Evolutionary conservation across 2,797 vertebrate species (phyloP).

Genomic region (Lemur catta): DNA sequence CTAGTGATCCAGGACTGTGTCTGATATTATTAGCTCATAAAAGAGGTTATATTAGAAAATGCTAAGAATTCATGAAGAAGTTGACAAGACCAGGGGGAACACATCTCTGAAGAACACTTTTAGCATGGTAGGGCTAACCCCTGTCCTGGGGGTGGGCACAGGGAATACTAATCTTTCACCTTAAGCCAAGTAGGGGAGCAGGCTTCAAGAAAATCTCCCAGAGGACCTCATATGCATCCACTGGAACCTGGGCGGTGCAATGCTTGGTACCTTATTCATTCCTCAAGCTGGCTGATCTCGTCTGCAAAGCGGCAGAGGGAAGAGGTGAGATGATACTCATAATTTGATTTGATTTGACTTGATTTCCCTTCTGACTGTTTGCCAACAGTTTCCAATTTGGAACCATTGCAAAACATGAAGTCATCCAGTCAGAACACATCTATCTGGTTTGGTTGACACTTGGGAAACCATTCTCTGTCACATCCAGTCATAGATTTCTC

Average conservation of each 20-base stretch:
- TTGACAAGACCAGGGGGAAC: neutral
- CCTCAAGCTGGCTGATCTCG: neutral
- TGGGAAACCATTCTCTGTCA: neutral
- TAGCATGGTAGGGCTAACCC: neutral
- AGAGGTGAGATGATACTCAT: neutral
- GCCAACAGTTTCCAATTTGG: conserved; percentile 14
- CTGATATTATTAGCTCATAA: neutral
- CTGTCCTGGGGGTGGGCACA: neutral
- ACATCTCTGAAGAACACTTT: neutral
- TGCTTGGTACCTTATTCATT: neutral
- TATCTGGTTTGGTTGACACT: neutral
- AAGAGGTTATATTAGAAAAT: neutral
- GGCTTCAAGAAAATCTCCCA: neutral
- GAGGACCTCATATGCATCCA: neutral
- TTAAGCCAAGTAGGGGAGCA: neutral
- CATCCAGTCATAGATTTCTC: neutral
- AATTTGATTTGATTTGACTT: conserved; percentile 17
- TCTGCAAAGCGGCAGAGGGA: neutral
- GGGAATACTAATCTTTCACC: neutral
- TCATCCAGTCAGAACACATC: neutral
- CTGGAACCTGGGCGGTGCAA: neutral
- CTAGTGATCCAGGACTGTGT: neutral
- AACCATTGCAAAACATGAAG: neutral
- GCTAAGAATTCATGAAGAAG: neutral
- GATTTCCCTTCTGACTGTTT: neutral